Evolutionary conservation across 2,113 vertebrate species (phyloP).

Genomic region (Hippopotamus amphibius): DNA sequence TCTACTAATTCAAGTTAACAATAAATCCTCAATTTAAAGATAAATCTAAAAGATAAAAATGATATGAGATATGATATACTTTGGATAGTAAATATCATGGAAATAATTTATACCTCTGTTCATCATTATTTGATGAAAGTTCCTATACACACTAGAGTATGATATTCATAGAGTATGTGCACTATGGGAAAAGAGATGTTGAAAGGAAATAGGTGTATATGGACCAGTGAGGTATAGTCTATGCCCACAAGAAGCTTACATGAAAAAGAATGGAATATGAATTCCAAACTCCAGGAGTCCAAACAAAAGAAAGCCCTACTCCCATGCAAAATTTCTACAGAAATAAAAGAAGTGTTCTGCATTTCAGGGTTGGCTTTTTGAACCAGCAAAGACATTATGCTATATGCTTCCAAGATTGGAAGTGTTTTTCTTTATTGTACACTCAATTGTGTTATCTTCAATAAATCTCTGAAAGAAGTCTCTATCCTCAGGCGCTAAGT

Average conservation of each 20-base stretch:
- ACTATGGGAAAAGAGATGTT: background rate
- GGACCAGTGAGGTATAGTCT: background rate
- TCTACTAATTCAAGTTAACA: background rate
- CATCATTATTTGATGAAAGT: background rate
- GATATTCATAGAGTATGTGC: background rate
- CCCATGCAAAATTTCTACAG: background rate
- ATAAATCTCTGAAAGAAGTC: conserved; percentile 50
- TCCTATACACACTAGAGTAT: background rate
- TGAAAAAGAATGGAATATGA: background rate
- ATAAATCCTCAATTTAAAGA: background rate
- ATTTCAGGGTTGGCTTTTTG: background rate
- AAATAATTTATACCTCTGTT: background rate
- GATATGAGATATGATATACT: background rate
- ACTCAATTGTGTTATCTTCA: background rate
- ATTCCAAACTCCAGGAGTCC: background rate
- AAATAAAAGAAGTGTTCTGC: background rate
- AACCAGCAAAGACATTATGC: background rate
- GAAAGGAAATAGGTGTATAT: background rate
- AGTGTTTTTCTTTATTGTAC: background rate
- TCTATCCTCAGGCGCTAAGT: conserved; percentile 59
- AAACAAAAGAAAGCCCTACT: background rate
- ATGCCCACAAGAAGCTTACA: background rate
- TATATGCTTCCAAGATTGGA: background rate
- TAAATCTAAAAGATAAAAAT: background rate
- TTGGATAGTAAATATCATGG: background rate